These are phyloP conservation scores for Poecilia picta DNA, from an alignment of 2,797 vertebrate genomes.

Conservation along the genomic window DNA sequence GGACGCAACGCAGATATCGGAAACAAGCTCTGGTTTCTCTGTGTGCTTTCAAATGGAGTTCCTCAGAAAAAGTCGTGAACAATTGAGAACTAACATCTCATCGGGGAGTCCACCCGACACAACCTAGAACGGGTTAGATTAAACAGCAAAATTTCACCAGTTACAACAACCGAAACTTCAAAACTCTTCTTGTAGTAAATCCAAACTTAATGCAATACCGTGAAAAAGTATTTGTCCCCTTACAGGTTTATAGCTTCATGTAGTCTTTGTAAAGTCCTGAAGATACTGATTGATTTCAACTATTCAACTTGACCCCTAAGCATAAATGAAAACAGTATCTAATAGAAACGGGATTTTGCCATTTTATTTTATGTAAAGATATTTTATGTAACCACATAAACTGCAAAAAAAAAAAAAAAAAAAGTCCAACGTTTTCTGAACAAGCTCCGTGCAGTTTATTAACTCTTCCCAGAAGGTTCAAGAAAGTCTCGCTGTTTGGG, in stretches of 20 bases:
- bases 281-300: background rate
- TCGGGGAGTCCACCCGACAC: background rate
- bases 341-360: background rate
- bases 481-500: slow-evolving; percentile 16
- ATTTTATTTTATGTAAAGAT: background rate
- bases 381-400: background rate
- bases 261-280: background rate
- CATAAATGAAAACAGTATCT: background rate
- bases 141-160: background rate
- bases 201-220: background rate
- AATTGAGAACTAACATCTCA: background rate
- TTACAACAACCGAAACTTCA: background rate
- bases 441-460: slow-evolving; percentile 6
- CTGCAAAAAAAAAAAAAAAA: background rate
- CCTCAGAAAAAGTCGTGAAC: background rate
- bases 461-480: slow-evolving; percentile 25
- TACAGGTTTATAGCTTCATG: background rate
- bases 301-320: background rate
- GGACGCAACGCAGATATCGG: background rate
- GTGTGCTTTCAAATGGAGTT: background rate
- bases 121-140: background rate
- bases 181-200: background rate
- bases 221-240: background rate
- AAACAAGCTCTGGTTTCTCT: background rate
- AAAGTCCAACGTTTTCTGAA: background rate